Percentiles rank a stretch among this genome's conserved stretches.
phyloP scores from a whole-genome alignment of 2,888 invertebrate genomes.

The Phytoseiulus persimilis region DNA sequence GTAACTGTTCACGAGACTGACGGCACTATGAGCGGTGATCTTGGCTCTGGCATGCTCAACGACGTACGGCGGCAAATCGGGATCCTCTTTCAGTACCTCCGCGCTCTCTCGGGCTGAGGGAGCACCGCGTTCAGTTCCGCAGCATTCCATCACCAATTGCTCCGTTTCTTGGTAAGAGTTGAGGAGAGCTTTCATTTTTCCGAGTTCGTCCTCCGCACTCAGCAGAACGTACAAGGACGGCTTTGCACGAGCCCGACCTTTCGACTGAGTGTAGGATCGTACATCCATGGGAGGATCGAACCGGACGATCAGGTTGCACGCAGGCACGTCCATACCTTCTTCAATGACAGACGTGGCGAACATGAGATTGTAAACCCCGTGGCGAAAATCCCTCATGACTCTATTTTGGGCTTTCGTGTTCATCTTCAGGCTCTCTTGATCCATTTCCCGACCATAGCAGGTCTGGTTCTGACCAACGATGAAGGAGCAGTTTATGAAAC shows the following conservation, averaged over 20 bases:
- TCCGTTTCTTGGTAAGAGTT: constrained; percentile 70
- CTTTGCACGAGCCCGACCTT: constrained; percentile 70
- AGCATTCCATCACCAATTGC: constrained; percentile 54
- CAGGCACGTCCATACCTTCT: constrained; percentile 85
- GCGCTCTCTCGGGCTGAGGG: not conserved
- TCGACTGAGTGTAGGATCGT: constrained; percentile 76
- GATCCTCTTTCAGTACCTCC: not conserved
- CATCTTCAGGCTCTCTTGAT: not conserved
- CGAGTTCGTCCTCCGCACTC: constrained; percentile 56
- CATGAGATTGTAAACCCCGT: constrained; percentile 79
- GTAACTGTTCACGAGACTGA: not conserved
- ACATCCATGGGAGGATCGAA: constrained; percentile 64
- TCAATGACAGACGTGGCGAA: constrained; percentile 79
- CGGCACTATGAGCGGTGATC: not conserved
- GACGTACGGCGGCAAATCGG: not conserved
- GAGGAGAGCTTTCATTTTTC: constrained; percentile 59
- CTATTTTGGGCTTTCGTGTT: not conserved
- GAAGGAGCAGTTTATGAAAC: constrained; percentile 10
- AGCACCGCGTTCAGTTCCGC: not conserved
- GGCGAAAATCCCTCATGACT: constrained; percentile 61
- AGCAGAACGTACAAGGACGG: constrained; percentile 69
- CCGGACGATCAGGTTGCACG: constrained; percentile 81
- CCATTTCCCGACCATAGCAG: not conserved
- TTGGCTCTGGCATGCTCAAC: not conserved
- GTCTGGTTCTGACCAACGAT: not conserved